Evolutionary conservation across 1,140 invertebrate genomes (phyloP).

Genomic region (Drosophila mojavensis): DNA sequence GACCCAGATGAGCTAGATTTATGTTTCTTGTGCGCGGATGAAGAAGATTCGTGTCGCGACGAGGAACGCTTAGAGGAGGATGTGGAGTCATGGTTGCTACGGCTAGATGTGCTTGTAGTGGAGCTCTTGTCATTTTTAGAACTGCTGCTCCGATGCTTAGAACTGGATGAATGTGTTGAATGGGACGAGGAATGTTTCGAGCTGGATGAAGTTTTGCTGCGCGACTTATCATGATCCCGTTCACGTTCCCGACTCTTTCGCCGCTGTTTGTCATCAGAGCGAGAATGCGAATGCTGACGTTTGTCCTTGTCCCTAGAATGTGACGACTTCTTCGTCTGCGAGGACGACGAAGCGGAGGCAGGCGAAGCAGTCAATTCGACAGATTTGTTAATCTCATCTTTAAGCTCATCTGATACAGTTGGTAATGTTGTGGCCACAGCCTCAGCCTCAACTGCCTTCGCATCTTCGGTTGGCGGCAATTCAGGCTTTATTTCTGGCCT

Average conservation of each 20-base stretch:
- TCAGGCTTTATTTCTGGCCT: slow-evolving; percentile 16
- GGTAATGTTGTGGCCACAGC: not conserved
- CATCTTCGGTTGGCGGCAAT: not conserved
- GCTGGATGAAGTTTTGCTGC: slow-evolving; percentile 63
- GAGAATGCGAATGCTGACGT: slow-evolving; percentile 41
- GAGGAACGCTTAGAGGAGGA: slow-evolving; percentile 54
- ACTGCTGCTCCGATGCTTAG: slow-evolving; percentile 60
- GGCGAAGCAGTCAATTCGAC: slow-evolving; percentile 42
- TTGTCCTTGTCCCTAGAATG: slow-evolving; percentile 52
- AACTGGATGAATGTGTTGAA: slow-evolving; percentile 65
- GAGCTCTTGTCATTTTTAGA: slow-evolving; percentile 58
- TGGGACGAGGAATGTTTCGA: slow-evolving; percentile 62
- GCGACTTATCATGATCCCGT: slow-evolving; percentile 57
- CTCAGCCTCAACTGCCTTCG: not conserved
- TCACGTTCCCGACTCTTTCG: slow-evolving; percentile 54
- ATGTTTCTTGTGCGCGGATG: slow-evolving; percentile 60
- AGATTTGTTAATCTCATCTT: slow-evolving; percentile 33
- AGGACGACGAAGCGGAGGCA: slow-evolving; percentile 54
- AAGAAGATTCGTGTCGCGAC: slow-evolving; percentile 57
- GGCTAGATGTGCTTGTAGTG: slow-evolving; percentile 51
- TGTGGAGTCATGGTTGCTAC: slow-evolving; percentile 54
- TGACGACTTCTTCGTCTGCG: slow-evolving; percentile 57
- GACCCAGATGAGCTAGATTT: slow-evolving; percentile 68
- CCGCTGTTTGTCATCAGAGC: slow-evolving; percentile 52
- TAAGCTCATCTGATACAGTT: slow-evolving; percentile 4